These are phyloP conservation scores for Choloepus didactylus DNA, from an alignment of 2,797 vertebrate genomes.

Conservation along the genomic window DNA sequence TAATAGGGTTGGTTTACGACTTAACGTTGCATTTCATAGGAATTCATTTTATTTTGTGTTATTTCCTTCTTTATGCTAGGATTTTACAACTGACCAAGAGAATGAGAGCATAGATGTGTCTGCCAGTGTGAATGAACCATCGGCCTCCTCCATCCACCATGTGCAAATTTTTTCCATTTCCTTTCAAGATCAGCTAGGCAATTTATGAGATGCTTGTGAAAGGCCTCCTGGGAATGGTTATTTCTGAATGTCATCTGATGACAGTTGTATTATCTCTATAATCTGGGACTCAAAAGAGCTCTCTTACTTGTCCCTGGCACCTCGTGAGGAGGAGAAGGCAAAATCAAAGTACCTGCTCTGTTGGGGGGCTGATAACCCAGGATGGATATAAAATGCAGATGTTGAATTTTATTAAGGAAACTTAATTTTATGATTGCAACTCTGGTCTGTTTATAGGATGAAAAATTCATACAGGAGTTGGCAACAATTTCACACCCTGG, in stretches of 20 bases:
- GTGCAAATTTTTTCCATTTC: background rate
- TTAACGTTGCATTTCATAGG: background rate
- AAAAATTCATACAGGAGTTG: background rate
- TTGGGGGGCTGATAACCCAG: background rate
- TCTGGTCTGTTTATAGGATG: background rate
- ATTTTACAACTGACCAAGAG: background rate
- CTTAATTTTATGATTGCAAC: conserved; percentile 35
- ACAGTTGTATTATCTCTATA: background rate
- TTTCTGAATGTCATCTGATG: conserved; percentile 37
- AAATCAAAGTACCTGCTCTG: background rate
- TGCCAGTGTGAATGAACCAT: background rate
- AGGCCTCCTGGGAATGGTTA: background rate
- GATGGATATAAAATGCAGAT: background rate
- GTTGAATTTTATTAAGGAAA: background rate
- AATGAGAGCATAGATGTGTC: background rate
- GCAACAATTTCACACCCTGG: background rate
- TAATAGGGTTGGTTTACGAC: background rate
- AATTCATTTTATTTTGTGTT: background rate
- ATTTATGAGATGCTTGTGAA: background rate
- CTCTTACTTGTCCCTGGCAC: background rate
- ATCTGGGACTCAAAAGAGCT: background rate
- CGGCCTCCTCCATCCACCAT: background rate
- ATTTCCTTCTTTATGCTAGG: background rate
- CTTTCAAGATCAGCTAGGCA: background rate
- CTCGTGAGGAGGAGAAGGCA: background rate